Percentiles rank a stretch among this genome's conserved stretches.
These are phyloP conservation scores for Australoheros facetus DNA, from an alignment of 2,797 vertebrate genomes.

Conservation along the genomic window DNA sequence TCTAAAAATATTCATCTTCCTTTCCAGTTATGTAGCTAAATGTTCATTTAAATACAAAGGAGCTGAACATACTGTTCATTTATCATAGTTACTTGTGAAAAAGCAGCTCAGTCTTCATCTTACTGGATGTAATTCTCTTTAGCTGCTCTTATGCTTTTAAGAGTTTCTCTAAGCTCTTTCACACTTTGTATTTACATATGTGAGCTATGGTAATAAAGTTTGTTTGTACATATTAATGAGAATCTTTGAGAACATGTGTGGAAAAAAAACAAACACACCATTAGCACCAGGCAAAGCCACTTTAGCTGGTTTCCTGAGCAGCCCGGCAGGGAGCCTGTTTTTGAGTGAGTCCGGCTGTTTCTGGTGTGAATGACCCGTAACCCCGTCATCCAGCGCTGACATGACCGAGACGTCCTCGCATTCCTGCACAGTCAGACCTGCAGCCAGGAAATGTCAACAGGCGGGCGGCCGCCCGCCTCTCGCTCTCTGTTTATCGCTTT, in stretches of 20 bases:
- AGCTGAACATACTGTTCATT: background rate
- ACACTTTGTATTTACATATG: background rate
- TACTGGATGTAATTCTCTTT: background rate
- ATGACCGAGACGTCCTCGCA: conserved; percentile 35
- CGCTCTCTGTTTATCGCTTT: conserved; percentile 13
- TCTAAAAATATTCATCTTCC: background rate
- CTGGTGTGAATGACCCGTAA: conserved; percentile 17
- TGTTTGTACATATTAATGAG: too few species aligned
- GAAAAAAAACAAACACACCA: background rate
- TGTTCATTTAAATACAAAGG: conserved; percentile 1
- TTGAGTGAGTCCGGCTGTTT: background rate
- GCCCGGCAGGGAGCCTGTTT: background rate
- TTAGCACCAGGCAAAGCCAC: background rate
- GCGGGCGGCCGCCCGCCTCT: background rate
- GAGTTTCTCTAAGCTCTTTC: background rate
- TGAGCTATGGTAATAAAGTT: background rate
- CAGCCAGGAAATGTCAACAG: conserved; percentile 51
- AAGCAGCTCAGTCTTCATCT: background rate
- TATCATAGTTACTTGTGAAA: background rate
- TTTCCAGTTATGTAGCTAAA: background rate
- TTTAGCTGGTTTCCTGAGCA: background rate
- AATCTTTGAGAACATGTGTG: background rate
- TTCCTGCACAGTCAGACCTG: conserved; percentile 59
- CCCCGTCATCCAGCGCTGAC: conserved; percentile 15
- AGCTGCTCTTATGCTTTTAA: background rate